A percentile compares a stretch with the other conserved stretches of the same genome.
These are phyloP conservation scores for Drosophila infuscata DNA, from an alignment of 2,888 invertebrate species.

Conservation along the genomic window DNA sequence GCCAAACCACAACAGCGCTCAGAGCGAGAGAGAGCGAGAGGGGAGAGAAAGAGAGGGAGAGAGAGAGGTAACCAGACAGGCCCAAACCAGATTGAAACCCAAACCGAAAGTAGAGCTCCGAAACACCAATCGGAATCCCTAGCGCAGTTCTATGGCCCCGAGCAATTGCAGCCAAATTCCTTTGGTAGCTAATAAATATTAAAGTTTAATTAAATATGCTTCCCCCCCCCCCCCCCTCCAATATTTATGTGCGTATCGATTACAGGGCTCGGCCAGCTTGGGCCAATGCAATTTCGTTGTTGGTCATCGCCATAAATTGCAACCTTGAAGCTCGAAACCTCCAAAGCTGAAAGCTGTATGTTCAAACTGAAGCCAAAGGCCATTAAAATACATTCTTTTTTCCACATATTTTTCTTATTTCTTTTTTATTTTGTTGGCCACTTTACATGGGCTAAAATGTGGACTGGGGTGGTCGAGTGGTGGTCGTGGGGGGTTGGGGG, in stretches of 20 bases:
- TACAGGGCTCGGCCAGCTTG: constrained; percentile 41
- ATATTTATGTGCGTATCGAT: constrained; percentile 77
- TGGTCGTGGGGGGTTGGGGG: background rate
- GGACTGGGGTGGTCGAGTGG: background rate
- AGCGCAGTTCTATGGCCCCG: constrained; percentile 38
- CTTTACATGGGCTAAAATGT: constrained; percentile 42
- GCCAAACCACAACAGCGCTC: constrained; percentile 37
- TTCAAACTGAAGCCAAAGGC: constrained; percentile 62
- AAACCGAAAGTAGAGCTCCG: constrained; percentile 4
- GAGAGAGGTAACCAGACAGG: constrained; percentile 20
- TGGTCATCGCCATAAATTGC: constrained; percentile 79
- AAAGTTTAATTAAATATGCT: constrained; percentile 81
- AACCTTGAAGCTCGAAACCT: constrained; percentile 72
- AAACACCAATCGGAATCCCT: constrained; percentile 23
- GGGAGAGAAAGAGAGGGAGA: background rate
- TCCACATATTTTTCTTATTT: constrained; percentile 3
- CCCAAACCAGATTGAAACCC: constrained; percentile 14
- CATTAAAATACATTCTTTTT: constrained; percentile 74
- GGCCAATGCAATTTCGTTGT: constrained; percentile 73
- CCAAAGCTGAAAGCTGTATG: constrained; percentile 34
- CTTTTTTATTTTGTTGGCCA: constrained; percentile 40
- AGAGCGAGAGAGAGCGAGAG: background rate
- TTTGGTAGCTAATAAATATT: constrained; percentile 80
- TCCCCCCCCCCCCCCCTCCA: constrained; percentile 30
- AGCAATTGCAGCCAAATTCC: constrained; percentile 74